Conservation (phyloP, 37 sponge, comb jelly and placozoan genomes). For the Chondrilla cf. caribensis region DNA sequence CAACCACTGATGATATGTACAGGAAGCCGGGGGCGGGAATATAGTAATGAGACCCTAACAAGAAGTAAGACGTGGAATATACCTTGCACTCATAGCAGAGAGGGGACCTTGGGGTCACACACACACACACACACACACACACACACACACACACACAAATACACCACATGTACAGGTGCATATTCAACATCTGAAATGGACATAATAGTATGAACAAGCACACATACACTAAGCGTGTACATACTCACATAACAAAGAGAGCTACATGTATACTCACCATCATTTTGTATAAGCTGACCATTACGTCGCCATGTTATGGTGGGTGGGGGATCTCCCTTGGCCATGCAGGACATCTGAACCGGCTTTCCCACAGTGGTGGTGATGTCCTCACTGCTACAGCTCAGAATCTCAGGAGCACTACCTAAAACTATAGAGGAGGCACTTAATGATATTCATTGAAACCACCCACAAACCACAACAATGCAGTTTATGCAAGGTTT, state of each 20-base stretch:
- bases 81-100: too few species aligned
- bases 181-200: too few species aligned
- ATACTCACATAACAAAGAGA: not conserved
- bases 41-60: constrained; percentile 3
- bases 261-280: not conserved
- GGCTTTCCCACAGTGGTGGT: not conserved
- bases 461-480: too few species aligned
- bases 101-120: too few species aligned
- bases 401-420: not conserved
- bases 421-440: not conserved
- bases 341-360: constrained; percentile 3
- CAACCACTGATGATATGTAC: not conserved
- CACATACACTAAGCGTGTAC: not conserved
- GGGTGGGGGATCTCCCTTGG: constrained; percentile 21
- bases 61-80: too few species aligned
- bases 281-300: not conserved
- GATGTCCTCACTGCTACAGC: constrained; percentile 1
- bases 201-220: too few species aligned
- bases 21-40: constrained; percentile 22
- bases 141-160: constrained; percentile 3
- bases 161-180: not conserved
- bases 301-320: constrained; percentile 3
- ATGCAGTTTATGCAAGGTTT: too few species aligned
- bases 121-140: constrained; percentile 27
- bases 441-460: too few species aligned